Conservation (phyloP, 2,113 vertebrate genomes). For the Onychostruthus taczanowskii region DNA sequence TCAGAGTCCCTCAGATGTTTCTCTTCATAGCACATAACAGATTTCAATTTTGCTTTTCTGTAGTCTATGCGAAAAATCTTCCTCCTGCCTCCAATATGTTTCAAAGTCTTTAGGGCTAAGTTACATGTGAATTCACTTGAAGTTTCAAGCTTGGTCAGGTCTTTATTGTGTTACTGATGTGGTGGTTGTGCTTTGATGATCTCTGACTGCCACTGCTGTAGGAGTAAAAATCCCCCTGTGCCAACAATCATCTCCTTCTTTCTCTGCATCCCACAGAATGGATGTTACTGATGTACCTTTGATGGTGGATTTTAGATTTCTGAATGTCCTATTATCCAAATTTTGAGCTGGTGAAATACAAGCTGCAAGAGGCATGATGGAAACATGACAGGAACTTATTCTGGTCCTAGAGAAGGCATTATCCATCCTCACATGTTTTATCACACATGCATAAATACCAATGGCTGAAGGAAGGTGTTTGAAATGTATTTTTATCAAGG, state of each 20-base stretch:
- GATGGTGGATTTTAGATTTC: neutral
- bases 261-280: neutral
- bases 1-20: neutral
- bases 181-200: neutral
- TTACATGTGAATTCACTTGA: neutral
- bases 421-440: neutral
- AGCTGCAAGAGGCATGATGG: neutral
- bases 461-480: neutral
- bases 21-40: neutral
- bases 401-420: neutral
- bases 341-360: neutral
- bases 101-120: neutral
- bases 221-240: neutral
- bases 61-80: neutral
- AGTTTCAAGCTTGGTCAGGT: neutral
- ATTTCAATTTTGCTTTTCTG: neutral
- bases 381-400: neutral
- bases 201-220: neutral
- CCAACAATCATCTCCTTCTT: neutral
- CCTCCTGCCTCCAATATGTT: neutral
- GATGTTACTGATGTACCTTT: neutral
- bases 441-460: neutral
- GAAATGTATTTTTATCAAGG: neutral
- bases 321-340: neutral
- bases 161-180: neutral